Evolutionary conservation across 2,888 invertebrate genomes (phyloP).

Genomic region (Tenodera sinensis): DNA sequence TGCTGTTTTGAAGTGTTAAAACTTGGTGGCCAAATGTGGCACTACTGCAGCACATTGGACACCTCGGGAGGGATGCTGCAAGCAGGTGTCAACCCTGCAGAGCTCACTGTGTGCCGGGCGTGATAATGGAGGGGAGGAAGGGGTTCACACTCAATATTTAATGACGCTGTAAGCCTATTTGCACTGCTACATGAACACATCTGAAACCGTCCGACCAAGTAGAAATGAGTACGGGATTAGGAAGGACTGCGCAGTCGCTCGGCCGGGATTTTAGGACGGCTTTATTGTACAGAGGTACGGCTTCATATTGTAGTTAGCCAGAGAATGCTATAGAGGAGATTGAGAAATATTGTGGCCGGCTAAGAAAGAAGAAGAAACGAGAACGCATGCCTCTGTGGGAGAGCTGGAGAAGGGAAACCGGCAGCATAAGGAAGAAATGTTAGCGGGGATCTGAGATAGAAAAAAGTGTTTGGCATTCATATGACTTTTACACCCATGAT

Average conservation of each 20-base stretch:
- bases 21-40: not conserved
- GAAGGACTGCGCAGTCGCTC: not conserved
- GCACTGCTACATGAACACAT: not conserved
- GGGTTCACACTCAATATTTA: constrained; percentile 24
- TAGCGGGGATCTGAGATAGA: no score
- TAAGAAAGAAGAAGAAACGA: no score
- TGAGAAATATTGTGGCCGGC: not conserved
- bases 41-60: not conserved
- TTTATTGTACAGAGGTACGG: not conserved
- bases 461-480: no score
- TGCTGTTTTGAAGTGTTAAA: no score
- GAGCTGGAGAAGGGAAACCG: no score
- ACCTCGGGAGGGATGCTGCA: not conserved
- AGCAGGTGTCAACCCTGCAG: constrained; percentile 22
- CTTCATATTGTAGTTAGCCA: not conserved
- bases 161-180: constrained; percentile 20
- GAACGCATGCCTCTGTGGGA: no score
- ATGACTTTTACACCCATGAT: no score
- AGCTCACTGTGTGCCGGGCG: constrained; percentile 18
- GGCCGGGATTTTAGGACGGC: not conserved
- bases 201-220: not conserved
- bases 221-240: not conserved
- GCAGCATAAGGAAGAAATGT: no score
- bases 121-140: constrained; percentile 20
- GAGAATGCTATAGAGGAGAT: not conserved